Evolutionary conservation across 2,888 invertebrate species (phyloP), one percentile per base, ranked within the genome.

Genomic region (Drosophila neotestacea): DNA sequence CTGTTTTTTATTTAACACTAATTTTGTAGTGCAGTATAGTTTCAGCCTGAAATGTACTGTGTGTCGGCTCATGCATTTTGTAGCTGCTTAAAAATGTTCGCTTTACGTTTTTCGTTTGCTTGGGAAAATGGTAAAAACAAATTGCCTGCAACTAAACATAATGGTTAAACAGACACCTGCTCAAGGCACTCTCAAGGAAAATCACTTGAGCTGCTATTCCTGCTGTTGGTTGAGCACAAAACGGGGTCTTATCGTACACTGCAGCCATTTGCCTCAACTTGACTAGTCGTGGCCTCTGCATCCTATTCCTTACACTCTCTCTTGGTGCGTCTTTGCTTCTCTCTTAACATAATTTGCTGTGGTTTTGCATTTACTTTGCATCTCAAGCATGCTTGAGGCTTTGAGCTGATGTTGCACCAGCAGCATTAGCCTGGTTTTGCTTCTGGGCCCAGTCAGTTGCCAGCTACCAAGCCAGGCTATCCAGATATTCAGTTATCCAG

Each of bases 331-430:
- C 46, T 16, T 13, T 6, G 22, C 34, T 10, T 5, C 60, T 34
- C 61, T 67, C 88, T 85, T 84, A 77, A 86, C 88, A 86, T 86
- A 85, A 85, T 85, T 88, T 86, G 88, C 84, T 77, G 86, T 79
- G 88, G 88, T 88, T 86, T 86, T 88, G 85, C 88, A 86, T 86
- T 88, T 88, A 84, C 87, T 87, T 85, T 81, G 79, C 87, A 86
- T 85, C 79, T 78, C 61, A 73, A 86, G 85, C 71, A 73, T 79
- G 82, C 87, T 79, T 78, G 76, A 81, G 79, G 77, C 72, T 73
- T 72, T 64, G 58, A 77, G 46, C 72, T 56, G 71, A 63, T 59
- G 67, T 68, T 70, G 60, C 51, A 44, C 16, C 63, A 50, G 48
- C 68, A 61, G 75, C 64, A 79, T 79, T 79, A 79, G 78, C 78